phyloP scores from a whole-genome alignment of 2,113 vertebrate genomes.

The Cnemophilus loriae region DNA sequence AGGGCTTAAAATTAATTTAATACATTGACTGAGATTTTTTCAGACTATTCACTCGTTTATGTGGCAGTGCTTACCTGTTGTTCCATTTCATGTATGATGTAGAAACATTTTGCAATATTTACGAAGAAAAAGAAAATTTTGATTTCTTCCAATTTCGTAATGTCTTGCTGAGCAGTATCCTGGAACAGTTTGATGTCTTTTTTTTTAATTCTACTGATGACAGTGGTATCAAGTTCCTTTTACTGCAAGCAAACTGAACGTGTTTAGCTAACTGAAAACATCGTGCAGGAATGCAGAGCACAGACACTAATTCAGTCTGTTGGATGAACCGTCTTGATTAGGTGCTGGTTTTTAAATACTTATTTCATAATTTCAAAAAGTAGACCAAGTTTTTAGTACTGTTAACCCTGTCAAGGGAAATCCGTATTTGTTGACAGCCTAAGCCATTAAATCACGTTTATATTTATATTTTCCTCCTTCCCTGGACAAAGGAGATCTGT shows the following conservation, averaged over 20 bases:
- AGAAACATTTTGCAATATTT: neutral
- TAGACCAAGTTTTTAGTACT: neutral
- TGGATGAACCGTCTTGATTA: neutral
- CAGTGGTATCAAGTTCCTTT: neutral
- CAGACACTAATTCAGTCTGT: neutral
- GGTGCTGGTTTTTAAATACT: neutral
- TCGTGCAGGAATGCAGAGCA: neutral
- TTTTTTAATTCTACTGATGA: neutral
- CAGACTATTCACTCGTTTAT: neutral
- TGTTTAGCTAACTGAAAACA: neutral
- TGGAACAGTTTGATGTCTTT: neutral
- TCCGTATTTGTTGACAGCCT: neutral
- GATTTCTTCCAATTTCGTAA: neutral
- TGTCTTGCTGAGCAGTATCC: neutral
- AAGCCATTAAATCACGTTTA: neutral
- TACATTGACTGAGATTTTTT: neutral
- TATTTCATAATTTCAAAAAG: neutral
- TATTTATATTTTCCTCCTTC: neutral
- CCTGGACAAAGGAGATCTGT: neutral
- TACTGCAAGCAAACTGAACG: neutral
- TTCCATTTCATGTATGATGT: neutral
- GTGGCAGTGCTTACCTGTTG: neutral
- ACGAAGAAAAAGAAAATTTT: neutral
- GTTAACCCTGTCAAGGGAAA: neutral
- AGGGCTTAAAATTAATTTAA: neutral